Evolutionary conservation across 92 coral and sea anemone species (phyloP).

Genomic region (Muricea muricata): DNA sequence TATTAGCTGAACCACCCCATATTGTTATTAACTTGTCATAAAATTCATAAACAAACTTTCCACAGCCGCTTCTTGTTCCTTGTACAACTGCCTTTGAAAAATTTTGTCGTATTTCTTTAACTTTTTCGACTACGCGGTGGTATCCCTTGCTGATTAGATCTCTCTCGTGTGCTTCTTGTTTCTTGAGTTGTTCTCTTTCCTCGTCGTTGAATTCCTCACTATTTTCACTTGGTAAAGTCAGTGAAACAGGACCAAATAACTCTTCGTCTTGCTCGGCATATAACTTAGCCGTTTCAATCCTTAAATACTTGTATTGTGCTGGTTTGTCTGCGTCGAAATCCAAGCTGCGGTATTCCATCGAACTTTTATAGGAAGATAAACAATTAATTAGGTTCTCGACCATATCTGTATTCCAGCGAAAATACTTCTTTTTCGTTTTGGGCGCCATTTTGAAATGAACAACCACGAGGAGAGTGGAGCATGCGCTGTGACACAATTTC

Average conservation of each 20-base stretch:
- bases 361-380: too few relatives aligned
- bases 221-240: neutral
- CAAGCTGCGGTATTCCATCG: too few relatives aligned
- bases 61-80: neutral
- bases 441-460: too few relatives aligned
- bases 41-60: neutral
- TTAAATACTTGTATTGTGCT: neutral
- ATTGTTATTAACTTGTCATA: neutral
- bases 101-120: neutral
- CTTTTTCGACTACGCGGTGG: neutral
- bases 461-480: too few relatives aligned
- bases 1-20: neutral
- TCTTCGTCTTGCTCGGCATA: neutral
- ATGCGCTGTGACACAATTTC: neutral
- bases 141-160: neutral
- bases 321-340: too few relatives aligned
- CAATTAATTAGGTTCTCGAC: too few relatives aligned
- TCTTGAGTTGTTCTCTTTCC: neutral
- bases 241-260: neutral
- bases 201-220: neutral
- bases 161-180: neutral
- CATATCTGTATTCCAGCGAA: too few relatives aligned
- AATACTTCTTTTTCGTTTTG: too few relatives aligned
- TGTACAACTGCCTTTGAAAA: neutral
- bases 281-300: neutral